phyloP scores from a whole-genome alignment of 2,113 vertebrate species.

The Hemiscyllium ocellatum region DNA sequence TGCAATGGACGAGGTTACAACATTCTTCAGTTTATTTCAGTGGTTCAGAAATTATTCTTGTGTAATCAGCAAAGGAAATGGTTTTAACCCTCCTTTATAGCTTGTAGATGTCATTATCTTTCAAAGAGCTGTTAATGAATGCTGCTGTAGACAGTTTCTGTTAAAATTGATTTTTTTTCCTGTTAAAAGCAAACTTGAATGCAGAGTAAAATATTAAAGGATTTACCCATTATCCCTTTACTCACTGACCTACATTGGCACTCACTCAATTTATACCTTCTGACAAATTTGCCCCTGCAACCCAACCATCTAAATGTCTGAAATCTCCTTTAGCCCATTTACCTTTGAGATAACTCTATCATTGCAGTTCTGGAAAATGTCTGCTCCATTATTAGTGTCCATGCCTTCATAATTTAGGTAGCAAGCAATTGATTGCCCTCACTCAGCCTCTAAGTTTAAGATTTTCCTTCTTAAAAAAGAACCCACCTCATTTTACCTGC shows the following conservation, averaged over 20 bases:
- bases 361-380: too few species aligned
- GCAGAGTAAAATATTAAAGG: too few species aligned
- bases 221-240: background rate
- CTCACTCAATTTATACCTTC: too few species aligned
- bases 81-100: background rate
- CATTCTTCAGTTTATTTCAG: background rate
- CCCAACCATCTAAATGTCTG: too few species aligned
- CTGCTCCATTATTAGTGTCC: background rate
- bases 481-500: background rate
- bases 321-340: too few species aligned
- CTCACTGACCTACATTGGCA: background rate
- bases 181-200: background rate
- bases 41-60: background rate
- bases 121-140: background rate
- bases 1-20: background rate
- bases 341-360: too few species aligned
- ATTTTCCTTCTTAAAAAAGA: background rate
- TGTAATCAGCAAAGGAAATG: background rate
- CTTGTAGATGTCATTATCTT: background rate
- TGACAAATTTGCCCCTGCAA: too few species aligned
- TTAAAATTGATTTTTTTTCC: background rate
- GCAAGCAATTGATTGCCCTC: background rate
- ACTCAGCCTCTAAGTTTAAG: background rate
- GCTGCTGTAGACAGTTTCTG: background rate
- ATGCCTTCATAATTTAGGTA: background rate